Base-by-base conservation (phyloP, 1,140 invertebrate species). In the Drosophila lowei region DNA sequence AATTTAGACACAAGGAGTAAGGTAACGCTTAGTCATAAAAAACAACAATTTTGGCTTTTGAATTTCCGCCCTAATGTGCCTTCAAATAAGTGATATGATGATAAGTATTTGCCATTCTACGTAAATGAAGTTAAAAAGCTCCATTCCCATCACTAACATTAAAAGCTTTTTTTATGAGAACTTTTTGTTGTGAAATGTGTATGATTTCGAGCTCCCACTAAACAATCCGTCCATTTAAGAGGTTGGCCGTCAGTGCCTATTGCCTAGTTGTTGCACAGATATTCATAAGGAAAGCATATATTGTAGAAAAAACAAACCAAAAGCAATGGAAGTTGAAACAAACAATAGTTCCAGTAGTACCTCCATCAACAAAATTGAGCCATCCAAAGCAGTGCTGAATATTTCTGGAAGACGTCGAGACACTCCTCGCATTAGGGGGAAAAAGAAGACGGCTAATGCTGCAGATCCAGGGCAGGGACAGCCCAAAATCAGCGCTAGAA, bases 171-270 rank as follows among this genome's bases (percentile, higher is more conserved):
- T 2, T 5, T 3, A 3, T 34, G 30, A 3, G 3, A 68, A 47
- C 30, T 48, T 55, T 18, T 8, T 4, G 3, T 67, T 55, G 41
- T 56, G 65, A 68, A 68, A 68, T 65, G 7, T 4, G 4, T 21
- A 67, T 38, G 3, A 13, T 57, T 67, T 68, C 50, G 16, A 11
- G 30, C 18, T 18, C 0, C 18, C 0, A 42, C 16, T 30, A 42
- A 67, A 68, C 30, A 48, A 42, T 8, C 2, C 15, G 0, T 8
- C 8, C 16, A 67, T 42, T 67, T 67, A 68, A 67, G 6, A 11
- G 8, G 0, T 6, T 6, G 11, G 0, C 7, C 7, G 11, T 21
- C 1, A 11, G 16, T 23, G 4, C 16, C 0, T 7, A 1, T 1
- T 41, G 3, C 9, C 48, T 18, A 68, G 62, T 67, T 56, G 9